A percentile compares a stretch with the other conserved stretches of the same genome.
Evolutionary conservation across 2,888 invertebrate species (phyloP).

Genomic region (Zaprionus lineosus): DNA sequence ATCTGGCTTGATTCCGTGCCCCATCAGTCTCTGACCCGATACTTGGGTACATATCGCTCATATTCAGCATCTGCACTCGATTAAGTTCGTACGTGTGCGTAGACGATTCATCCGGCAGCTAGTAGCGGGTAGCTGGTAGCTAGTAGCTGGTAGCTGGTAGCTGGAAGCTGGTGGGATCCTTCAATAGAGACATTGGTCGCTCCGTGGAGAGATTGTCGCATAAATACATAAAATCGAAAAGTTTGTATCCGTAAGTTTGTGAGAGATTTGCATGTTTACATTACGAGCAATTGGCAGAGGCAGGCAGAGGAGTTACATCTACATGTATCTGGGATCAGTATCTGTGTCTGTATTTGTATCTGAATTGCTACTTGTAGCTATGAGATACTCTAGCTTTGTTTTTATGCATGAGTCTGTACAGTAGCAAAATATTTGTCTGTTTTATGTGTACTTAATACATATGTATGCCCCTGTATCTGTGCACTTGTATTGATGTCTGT

Average conservation of each 20-base stretch:
- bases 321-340: background rate
- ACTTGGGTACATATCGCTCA: too few species aligned
- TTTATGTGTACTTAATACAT: constrained; percentile 23
- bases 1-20: too few species aligned
- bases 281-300: constrained; percentile 16
- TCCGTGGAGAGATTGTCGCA: constrained; percentile 30
- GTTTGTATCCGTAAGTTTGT: constrained; percentile 53
- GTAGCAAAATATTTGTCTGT: constrained; percentile 20
- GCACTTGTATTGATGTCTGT: background rate
- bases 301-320: too few species aligned
- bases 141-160: too few species aligned
- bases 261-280: constrained; percentile 55
- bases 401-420: constrained; percentile 46
- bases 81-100: too few species aligned
- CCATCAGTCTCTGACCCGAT: too few species aligned
- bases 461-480: background rate
- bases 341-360: constrained; percentile 7
- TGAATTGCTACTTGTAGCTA: constrained; percentile 29
- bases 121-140: too few species aligned
- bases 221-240: constrained; percentile 66
- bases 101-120: too few species aligned
- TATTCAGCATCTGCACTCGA: too few species aligned
- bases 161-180: constrained; percentile 11
- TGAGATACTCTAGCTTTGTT: constrained; percentile 39
- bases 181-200: constrained; percentile 20